Base-by-base conservation (phyloP, 2,113 vertebrate species). In the Carassius gibelio region DNA sequence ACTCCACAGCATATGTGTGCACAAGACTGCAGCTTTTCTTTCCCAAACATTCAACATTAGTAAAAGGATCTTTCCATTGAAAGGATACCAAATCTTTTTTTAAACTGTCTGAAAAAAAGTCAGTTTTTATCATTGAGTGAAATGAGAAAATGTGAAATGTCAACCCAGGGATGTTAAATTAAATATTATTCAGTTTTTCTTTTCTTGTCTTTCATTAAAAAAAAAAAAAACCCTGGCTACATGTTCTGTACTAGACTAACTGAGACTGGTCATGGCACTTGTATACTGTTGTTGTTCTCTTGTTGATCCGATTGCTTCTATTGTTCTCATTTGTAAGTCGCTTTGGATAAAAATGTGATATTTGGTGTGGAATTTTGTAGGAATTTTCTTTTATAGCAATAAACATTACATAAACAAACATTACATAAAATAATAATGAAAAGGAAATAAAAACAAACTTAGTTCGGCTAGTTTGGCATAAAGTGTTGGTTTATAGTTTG, bases 1-100 rank as follows among this genome's bases (percentile, higher is more conserved):
- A 92, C 81, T 64, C 87, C 84, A 84, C 79, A 75, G 30, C 75
- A 87, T 84, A 88, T 87, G 68, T 88, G 85, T 88, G 86, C 45
- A 87, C 86, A 87, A 64, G 42, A 64, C 52, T 69, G 13, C 52
- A 72, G 80, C 61, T 36, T 78, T 52, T 68, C 61, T 19, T 74
- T 38, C 36, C 50, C 42, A 68, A 57, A 15, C 30, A 55, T 50
- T 17, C 48, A 34, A 34, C 23, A 55, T 74, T 75, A 1, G 4
- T 34, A 8, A 23, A 48, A 66, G 38, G n/a, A n/a, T 81, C 17
- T 79, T 79, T 79, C 10, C 26, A 55, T 14, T 17, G 45, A 52
- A 76, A 55, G 13, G 3, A 52, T 26, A 75, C 10, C 38, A n/a
- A 11, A 72, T n/a, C 23, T 21, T 3, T 11, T 48, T 48, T 48